Base-by-base conservation (phyloP, 2,113 vertebrate genomes). In the Holacanthus passer region DNA sequence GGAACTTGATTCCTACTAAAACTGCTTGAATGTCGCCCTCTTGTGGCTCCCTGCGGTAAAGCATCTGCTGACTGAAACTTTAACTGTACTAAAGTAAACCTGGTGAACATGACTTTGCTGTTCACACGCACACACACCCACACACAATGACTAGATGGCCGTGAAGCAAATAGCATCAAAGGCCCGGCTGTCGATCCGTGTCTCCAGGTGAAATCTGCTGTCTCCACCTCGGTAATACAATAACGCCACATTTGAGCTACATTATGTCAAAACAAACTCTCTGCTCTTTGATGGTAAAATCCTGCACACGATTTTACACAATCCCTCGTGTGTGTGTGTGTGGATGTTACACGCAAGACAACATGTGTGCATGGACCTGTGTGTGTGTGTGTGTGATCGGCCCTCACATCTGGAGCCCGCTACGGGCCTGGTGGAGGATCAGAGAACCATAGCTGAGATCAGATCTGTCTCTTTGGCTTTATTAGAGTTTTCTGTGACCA, bases 331-430 rank as follows among this genome's bases (percentile, higher is more conserved):
- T 43, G 50, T 41, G 55, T 37, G 22, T 24, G 32, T 52, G 20
- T 43, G 27, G 20, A 48, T 66, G 52, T 69, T 41, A 32, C 19
- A 29, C 50, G 12, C 31, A 76, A 82, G 29, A 55, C 24, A 22
- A 20, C 53, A 31, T 35, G 41, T 50, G 43, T 63, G 60, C 11
- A 20, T 59, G 64, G 7, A n/a, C 31, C 12, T 45, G 52, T 62
- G 73, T 73, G 62, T 62, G 64, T 71, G 68, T 76, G 59, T 43
- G 12, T 77, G 39, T 60, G 66, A 50, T 65, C 32, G 45, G 69
- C 59, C 58, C 83, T 39, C 65, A 92, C 92, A 93, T 92, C 91
- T 92, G 88, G 90, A 92, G 83, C 77, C 74, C 76, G 81, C 86
- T 75, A 74, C 77, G 52, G 65, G 55, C 78, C 74, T 84, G 58